These are phyloP conservation scores for Amphiprion percula DNA, from an alignment of 2,113 vertebrate species.

Conservation along the genomic window DNA sequence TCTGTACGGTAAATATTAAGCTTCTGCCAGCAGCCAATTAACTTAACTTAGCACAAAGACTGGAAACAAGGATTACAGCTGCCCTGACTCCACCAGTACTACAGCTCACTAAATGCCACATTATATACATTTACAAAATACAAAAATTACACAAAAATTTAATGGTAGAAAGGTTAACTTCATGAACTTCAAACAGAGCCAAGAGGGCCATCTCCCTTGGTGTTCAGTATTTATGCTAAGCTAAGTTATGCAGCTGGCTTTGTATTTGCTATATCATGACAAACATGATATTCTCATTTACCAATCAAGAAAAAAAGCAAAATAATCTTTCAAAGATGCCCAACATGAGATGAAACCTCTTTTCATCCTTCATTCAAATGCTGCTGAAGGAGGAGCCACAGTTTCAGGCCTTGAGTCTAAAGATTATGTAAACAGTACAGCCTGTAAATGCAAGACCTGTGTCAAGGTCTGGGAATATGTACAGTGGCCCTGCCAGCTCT, in stretches of 20 bases:
- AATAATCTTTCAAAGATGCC: neutral
- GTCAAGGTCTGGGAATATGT: constrained; percentile 11
- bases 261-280: neutral
- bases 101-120: too few species aligned
- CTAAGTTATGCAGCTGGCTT: neutral
- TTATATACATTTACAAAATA: too few species aligned
- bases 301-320: neutral
- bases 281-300: neutral
- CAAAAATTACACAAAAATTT: too few species aligned
- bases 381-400: neutral
- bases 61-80: too few species aligned
- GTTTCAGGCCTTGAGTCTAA: neutral
- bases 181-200: neutral
- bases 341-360: neutral
- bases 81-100: too few species aligned
- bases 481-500: constrained; percentile 9
- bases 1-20: too few species aligned
- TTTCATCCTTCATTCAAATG: neutral
- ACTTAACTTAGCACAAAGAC: too few species aligned
- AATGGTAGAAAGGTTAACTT: too few species aligned
- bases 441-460: constrained; percentile 1
- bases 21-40: too few species aligned
- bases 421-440: constrained; percentile 5
- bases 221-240: neutral
- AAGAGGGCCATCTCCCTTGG: too few species aligned